Evolutionary conservation across 2,888 invertebrate species (phyloP).

Genomic region (Nomada goodeniana): DNA sequence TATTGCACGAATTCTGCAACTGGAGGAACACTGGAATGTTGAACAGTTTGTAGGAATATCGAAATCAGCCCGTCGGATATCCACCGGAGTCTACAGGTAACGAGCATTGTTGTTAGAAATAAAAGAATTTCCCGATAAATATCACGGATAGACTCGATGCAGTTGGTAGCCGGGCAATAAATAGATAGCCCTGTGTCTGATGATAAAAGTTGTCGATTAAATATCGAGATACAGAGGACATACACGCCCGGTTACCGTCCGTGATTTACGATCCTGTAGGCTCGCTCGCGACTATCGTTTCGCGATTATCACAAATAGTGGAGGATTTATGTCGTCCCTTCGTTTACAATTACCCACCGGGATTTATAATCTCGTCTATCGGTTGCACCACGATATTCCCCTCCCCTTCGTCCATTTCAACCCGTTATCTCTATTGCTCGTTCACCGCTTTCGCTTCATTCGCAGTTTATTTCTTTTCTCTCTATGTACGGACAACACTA

Average conservation of each 20-base stretch:
- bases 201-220: conserved; percentile 58
- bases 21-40: not conserved
- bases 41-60: not conserved
- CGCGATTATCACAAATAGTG: conserved; percentile 65
- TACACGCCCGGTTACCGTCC: conserved; percentile 46
- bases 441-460: conserved; percentile 24
- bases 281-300: conserved; percentile 61
- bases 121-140: not conserved
- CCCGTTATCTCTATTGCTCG: conserved; percentile 37
- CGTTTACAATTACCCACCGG: conserved; percentile 55
- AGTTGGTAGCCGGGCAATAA: too few species aligned
- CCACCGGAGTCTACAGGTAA: not conserved
- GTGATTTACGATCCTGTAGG: conserved; percentile 65
- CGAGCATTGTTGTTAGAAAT: too few species aligned
- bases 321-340: conserved; percentile 64
- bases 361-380: conserved; percentile 66
- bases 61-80: not conserved
- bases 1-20: not conserved
- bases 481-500: conserved; percentile 60
- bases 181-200: not conserved
- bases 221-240: conserved; percentile 49
- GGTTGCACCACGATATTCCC: conserved; percentile 2
- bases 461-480: conserved; percentile 35
- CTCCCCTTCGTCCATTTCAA: not conserved
- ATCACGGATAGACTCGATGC: too few species aligned